A percentile compares a stretch with the other conserved stretches of the same genome.
Evolutionary conservation across 2,113 vertebrate species (phyloP).

Genomic region (Telmatochromis sp.): DNA sequence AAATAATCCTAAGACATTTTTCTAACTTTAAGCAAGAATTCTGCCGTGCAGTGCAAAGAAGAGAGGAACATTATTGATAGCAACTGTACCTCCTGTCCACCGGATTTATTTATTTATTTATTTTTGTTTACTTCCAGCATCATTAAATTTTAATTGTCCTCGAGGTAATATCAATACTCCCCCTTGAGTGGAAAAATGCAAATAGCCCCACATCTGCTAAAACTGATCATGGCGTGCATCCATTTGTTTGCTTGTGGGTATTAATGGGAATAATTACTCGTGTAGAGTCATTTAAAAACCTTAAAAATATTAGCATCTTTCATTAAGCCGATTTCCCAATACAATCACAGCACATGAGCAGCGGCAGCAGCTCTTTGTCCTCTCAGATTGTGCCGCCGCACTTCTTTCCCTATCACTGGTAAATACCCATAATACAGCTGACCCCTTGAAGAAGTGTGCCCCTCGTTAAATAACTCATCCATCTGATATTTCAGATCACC

Average conservation of each 20-base stretch:
- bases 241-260: neutral
- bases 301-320: neutral
- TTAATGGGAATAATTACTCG: neutral
- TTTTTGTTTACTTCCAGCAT: neutral
- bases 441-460: neutral
- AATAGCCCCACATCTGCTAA: neutral
- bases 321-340: neutral
- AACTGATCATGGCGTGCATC: neutral
- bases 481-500: conserved; percentile 27
- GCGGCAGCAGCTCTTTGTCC: neutral
- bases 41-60: neutral
- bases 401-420: neutral
- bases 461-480: conserved; percentile 14
- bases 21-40: neutral
- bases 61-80: neutral
- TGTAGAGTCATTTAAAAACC: neutral
- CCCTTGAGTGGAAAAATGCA: neutral
- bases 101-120: neutral
- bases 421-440: conserved; percentile 40
- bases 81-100: neutral
- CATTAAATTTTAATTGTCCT: neutral
- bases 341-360: neutral
- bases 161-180: neutral
- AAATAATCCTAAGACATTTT: neutral
- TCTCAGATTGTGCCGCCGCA: neutral